phyloP scores from a whole-genome alignment of 2,888 invertebrate species.

The Oscheius myriophilus region DNA sequence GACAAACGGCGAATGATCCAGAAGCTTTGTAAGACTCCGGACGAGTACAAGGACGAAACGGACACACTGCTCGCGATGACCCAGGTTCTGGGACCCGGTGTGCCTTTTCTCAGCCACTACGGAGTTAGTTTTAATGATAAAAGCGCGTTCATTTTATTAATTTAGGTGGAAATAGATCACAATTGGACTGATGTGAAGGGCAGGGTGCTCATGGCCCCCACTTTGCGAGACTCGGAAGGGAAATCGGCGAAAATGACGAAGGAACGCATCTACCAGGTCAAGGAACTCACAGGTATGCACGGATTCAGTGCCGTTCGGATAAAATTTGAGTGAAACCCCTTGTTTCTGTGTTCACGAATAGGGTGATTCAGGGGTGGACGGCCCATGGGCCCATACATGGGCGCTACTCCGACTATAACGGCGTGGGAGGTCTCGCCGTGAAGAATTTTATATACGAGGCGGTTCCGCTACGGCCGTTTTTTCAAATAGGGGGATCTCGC shows the following conservation, averaged over 20 bases:
- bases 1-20: conserved; percentile 1
- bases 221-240: conserved; percentile 8
- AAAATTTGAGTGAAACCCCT: neutral
- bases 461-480: too few species aligned
- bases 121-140: neutral
- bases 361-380: too few species aligned
- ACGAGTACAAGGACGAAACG: neutral
- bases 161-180: neutral
- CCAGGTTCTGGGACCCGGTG: neutral
- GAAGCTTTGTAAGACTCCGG: conserved; percentile 12
- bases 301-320: neutral
- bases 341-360: too few species aligned
- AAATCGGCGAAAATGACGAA: neutral
- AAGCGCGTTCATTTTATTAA: neutral
- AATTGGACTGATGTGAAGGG: conserved; percentile 7
- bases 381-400: too few species aligned
- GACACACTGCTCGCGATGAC: neutral
- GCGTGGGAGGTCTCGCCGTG: too few species aligned
- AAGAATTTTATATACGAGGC: too few species aligned
- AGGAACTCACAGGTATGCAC: conserved; percentile 6
- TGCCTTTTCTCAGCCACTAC: conserved; percentile 2
- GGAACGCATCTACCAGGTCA: conserved; percentile 9
- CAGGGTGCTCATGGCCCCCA: conserved; percentile 5
- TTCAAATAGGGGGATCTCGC: too few species aligned
- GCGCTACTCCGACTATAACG: too few species aligned